phyloP scores from a whole-genome alignment of 2,797 vertebrate species.

The Acestrorhynchus altus region DNA sequence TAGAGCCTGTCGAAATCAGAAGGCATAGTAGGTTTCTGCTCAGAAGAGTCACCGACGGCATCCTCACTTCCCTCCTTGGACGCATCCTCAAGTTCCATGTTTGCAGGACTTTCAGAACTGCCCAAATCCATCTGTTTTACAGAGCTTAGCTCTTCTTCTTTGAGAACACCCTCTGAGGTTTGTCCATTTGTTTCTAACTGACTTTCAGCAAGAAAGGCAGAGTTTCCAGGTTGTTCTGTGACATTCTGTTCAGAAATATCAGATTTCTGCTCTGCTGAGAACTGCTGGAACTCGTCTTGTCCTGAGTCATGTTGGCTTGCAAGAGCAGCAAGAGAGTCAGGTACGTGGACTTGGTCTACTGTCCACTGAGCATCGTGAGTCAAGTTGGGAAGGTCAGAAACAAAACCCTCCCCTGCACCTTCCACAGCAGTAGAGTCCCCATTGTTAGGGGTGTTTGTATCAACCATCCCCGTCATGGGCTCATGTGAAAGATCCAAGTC shows the following conservation, averaged over 20 bases:
- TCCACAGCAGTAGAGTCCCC: slow-evolving; percentile 70
- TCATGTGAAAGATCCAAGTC: slow-evolving; percentile 63
- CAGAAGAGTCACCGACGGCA: slow-evolving; percentile 63
- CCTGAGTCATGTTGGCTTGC: slow-evolving; percentile 27
- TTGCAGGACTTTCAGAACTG: slow-evolving; percentile 77
- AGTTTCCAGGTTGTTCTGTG: background rate
- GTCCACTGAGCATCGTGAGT: slow-evolving; percentile 71
- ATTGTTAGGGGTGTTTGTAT: slow-evolving; percentile 68
- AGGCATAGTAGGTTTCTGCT: slow-evolving; percentile 77
- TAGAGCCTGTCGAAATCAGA: slow-evolving; percentile 93
- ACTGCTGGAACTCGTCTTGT: slow-evolving; percentile 45
- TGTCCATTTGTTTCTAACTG: slow-evolving; percentile 78
- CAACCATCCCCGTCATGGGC: slow-evolving; percentile 75
- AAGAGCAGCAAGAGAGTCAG: slow-evolving; percentile 63
- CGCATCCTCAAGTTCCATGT: slow-evolving; percentile 80
- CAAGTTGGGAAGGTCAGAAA: slow-evolving; percentile 70
- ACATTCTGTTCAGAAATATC: background rate
- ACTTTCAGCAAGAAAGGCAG: background rate
- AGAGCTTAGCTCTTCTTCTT: background rate
- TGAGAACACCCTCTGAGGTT: slow-evolving; percentile 35
- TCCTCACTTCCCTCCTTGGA: slow-evolving; percentile 77
- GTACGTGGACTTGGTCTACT: slow-evolving; percentile 68
- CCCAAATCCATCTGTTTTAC: slow-evolving; percentile 66
- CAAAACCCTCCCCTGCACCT: slow-evolving; percentile 69
- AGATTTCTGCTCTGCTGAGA: slow-evolving; percentile 63